A percentile compares a stretch with the other conserved stretches of the same genome.
Conservation (phyloP, 2,888 invertebrate genomes). For the Camponotus fellah region DNA sequence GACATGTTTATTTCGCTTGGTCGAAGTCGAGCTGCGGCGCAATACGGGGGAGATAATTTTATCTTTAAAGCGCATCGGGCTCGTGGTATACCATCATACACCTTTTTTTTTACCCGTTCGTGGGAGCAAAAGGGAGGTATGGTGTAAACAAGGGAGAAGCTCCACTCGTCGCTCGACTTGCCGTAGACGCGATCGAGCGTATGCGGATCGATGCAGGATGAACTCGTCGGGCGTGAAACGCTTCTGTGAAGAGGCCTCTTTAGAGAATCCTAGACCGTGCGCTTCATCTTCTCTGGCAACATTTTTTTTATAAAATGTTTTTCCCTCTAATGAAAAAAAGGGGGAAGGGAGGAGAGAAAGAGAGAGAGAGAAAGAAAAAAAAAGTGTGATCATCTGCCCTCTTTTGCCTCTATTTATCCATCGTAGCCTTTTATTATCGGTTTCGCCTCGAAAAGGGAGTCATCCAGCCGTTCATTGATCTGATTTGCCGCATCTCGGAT, state of each 20-base stretch:
- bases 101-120: conserved; percentile 37
- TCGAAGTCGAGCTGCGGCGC: conserved; percentile 18
- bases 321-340: conserved; percentile 48
- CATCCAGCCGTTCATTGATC: conserved; percentile 52
- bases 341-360: background rate
- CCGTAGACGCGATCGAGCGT: conserved; percentile 65
- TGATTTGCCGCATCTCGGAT: conserved; percentile 54
- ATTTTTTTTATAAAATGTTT: conserved; percentile 50
- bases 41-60: conserved; percentile 41
- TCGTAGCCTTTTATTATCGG: conserved; percentile 52
- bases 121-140: conserved; percentile 38
- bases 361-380: background rate
- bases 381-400: conserved; percentile 21
- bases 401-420: conserved; percentile 36
- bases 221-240: conserved; percentile 64
- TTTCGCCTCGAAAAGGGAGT: conserved; percentile 48
- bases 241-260: conserved; percentile 52
- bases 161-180: conserved; percentile 53
- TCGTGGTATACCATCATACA: conserved; percentile 14
- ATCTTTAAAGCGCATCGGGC: conserved; percentile 45
- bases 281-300: conserved; percentile 14
- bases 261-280: conserved; percentile 28
- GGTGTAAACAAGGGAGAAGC: conserved; percentile 53
- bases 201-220: conserved; percentile 65
- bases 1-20: conserved; percentile 40